Base-by-base conservation (phyloP, 2,797 vertebrate species). In the Tympanoctomys barrerae region DNA sequence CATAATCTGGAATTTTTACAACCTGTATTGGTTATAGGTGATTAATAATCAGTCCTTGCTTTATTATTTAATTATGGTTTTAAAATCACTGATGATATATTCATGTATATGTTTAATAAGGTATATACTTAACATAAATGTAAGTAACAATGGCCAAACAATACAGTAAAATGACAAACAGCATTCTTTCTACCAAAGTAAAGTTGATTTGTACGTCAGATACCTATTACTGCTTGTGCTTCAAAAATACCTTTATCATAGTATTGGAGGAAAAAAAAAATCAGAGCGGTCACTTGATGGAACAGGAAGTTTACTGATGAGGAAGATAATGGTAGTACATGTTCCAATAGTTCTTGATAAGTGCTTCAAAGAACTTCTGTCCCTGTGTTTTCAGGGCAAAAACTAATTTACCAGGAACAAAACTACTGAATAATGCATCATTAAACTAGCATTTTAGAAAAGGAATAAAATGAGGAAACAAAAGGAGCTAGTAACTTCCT, bases 341-440 rank as follows among this genome's bases (percentile, higher is more conserved):
- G 96, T 97, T 75, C 90, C 92, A 91, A 95, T 36, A 96, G 85
- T 97, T 97, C 95, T 90, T 96, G 94, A 93, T 96, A 96, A 91
- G 91, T 90, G 33, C 64, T 97, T 97, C 95, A 96, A 97, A 94
- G 97, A 96, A 96, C 62, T 95, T 91, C 84, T 84, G 93, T 96
- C 49, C 92, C 33, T 79, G 73, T 66, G 36, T 96, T 96, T 97
- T 96, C 95, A 89, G 68, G 68, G 80, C 92, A 97, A 96, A 97
- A 96, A 75, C 61, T 95, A 84, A 95, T 92, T 96, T 97, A 97
- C 95, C 96, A 97, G 93, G 95, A 97, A 94, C 49, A 96, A 97
- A 96, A 80, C 75, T 80, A 71, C 42, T 84, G 54, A 90, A 89
- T 88, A 96, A 93, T 42, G 36, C 73, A 96, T 84, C 64, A 89